Percentiles rank a stretch among this genome's conserved stretches.
phyloP scores from a whole-genome alignment of 1,140 invertebrate species.

The Drosophila kepulauana region DNA sequence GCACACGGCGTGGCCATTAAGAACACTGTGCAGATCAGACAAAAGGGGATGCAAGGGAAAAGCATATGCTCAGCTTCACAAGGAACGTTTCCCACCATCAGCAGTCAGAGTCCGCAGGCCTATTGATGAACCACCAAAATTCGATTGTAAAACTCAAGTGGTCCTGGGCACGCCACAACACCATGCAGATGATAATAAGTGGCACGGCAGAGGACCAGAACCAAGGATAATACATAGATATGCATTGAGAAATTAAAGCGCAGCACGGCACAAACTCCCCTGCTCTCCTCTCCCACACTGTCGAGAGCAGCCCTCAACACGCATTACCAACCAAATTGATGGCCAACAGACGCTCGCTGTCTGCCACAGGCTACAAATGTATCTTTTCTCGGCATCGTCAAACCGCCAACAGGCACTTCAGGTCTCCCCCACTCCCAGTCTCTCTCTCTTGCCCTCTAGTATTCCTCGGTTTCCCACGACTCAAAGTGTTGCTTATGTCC shows the following conservation, averaged over 20 bases:
- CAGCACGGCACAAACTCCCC: constrained; percentile 55
- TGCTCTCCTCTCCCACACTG: background rate
- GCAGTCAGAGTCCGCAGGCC: constrained; percentile 31
- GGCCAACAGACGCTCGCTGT: constrained; percentile 78
- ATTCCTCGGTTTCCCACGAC: too few species aligned
- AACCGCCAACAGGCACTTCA: constrained; percentile 72
- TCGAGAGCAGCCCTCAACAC: background rate
- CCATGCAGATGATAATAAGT: constrained; percentile 64
- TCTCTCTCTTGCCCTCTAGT: too few species aligned
- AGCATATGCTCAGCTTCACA: constrained; percentile 80
- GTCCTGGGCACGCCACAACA: constrained; percentile 35
- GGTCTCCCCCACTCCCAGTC: constrained; percentile 20
- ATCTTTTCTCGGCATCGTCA: constrained; percentile 64
- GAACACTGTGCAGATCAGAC: constrained; percentile 24
- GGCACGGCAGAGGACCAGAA: constrained; percentile 41
- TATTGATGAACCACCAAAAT: constrained; percentile 54
- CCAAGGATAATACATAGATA: constrained; percentile 40
- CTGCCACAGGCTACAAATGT: constrained; percentile 76
- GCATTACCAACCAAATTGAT: constrained; percentile 72
- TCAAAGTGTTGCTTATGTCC: constrained; percentile 71
- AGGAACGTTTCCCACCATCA: constrained; percentile 9
- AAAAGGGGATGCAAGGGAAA: constrained; percentile 17
- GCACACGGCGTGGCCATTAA: constrained; percentile 65
- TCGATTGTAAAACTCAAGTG: constrained; percentile 77
- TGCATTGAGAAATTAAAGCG: constrained; percentile 79